Evolutionary conservation across 2,888 invertebrate genomes (phyloP), one percentile per base, ranked within the genome.

Genomic region (Sminthurinus aureus): DNA sequence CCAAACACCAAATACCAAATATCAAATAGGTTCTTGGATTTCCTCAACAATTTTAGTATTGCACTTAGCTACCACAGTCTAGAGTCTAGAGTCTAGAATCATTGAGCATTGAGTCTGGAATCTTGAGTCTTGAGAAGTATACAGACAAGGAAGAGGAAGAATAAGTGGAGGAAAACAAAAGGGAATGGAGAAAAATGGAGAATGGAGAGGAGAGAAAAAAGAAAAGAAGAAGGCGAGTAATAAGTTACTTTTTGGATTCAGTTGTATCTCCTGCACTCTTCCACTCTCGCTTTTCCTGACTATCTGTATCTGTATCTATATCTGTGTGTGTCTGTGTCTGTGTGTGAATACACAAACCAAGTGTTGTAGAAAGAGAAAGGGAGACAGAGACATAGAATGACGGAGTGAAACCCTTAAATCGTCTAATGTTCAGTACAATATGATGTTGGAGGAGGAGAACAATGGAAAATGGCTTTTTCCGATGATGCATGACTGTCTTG

Each of bases 401-500:
- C 38, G 1, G 38, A 38, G 38, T 38, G 38, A 38, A 38, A 38
- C 38, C 38, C 38, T 38, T 38, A 6, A 38, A 6, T 26, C 24
- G 22, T 26, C 73, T 73, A 73, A 73, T 73, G 73, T 26, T 73
- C 73, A 73, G 38, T 73, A 75, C 13, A 76, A 38, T 38, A 38
- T 38, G 38, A 38, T 38, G 38, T 38, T 38, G 24, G 24, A 69
- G 38, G 18, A 74, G 77, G 66, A 74, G 83, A 83, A 83, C 83
- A 83, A 83, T 79, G 79, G 83, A 73, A 83, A 83, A 79, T 74
- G 79, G 77, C 24, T 64, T 77, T 75, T 83, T 26, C 64, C 79
- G 79, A 79, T 83, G 79, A 83, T 83, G 75, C 83, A 83, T 79
- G 83, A 83, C 83, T 83, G 75, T 58, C 64, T 58, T 79, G 2